phyloP scores from a whole-genome alignment of 2,113 vertebrate species.

The Xiphophorus maculatus region DNA sequence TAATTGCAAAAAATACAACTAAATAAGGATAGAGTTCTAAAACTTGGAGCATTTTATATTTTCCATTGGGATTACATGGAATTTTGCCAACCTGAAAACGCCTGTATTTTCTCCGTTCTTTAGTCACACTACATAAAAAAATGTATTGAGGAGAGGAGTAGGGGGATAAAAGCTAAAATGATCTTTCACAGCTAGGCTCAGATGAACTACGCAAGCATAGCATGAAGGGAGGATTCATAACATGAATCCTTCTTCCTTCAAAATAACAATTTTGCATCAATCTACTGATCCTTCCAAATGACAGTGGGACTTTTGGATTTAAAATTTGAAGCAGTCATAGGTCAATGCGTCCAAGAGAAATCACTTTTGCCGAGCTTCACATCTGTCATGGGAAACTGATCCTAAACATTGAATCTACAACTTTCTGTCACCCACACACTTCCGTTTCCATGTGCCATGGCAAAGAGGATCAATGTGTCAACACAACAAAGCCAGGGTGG shows the following conservation, averaged over 20 bases:
- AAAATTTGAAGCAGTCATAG: background rate
- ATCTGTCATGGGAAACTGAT: slow-evolving; percentile 20
- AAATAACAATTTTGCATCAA: background rate
- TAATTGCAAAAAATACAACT: background rate
- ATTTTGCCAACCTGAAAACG: too few species aligned
- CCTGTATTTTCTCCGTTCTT: too few species aligned
- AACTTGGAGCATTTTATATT: background rate
- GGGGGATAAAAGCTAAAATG: too few species aligned
- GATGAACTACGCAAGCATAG: too few species aligned
- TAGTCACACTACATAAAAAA: too few species aligned
- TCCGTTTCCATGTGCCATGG: slow-evolving; percentile 25
- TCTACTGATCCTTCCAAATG: background rate
- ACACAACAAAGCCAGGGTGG: slow-evolving; percentile 63
- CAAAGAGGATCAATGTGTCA: slow-evolving; percentile 63
- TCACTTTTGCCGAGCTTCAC: background rate
- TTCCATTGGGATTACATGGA: too few species aligned
- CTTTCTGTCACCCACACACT: slow-evolving; percentile 27
- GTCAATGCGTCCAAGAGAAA: background rate
- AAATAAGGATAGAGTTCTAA: background rate
- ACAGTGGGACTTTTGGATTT: too few species aligned
- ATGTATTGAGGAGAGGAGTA: too few species aligned
- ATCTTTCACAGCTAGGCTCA: too few species aligned
- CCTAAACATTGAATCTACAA: slow-evolving; percentile 16
- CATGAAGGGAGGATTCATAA: too few species aligned
- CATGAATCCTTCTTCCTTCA: too few species aligned